Evolutionary conservation across 37 sponge, comb jelly and placozoan species (phyloP).

Genomic region (Beroe ovata): DNA sequence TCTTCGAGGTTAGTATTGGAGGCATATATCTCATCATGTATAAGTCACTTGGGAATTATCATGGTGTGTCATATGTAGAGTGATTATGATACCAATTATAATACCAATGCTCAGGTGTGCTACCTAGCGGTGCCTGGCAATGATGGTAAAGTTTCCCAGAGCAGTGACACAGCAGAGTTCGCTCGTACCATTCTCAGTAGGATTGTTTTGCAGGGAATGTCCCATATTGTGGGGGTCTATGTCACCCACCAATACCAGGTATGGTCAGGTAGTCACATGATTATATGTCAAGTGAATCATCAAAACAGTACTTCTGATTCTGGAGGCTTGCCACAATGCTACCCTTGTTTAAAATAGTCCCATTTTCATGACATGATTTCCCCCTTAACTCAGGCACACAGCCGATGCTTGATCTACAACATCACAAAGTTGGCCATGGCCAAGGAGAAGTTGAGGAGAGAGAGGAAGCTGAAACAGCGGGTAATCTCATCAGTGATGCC

Average conservation of each 20-base stretch:
- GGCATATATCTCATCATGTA: no score
- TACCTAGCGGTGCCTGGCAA: neutral
- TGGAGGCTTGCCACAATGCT: no score
- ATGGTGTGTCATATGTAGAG: no score
- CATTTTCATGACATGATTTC: no score
- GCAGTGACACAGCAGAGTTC: no score
- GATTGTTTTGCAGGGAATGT: conserved; percentile 22
- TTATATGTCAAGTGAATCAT: no score
- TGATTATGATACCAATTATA: no score
- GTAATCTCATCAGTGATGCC: conserved; percentile 33
- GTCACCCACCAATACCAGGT: conserved; percentile 43
- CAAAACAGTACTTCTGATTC: no score
- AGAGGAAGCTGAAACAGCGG: conserved; percentile 35
- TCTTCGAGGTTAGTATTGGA: neutral
- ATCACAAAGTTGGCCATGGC: conserved; percentile 55
- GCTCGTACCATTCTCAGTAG: neutral
- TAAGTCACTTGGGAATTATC: no score
- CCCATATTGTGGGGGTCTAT: conserved; percentile 4
- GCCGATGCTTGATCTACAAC: conserved; percentile 31
- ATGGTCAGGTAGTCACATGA: no score
- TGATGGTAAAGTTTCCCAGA: neutral
- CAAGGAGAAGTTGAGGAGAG: conserved; percentile 33
- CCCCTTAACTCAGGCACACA: conserved; percentile 43
- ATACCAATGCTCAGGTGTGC: conserved; percentile 6
- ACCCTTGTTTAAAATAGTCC: no score